These are phyloP conservation scores for Grus americana DNA, from an alignment of 2,113 vertebrate species.

Conservation along the genomic window DNA sequence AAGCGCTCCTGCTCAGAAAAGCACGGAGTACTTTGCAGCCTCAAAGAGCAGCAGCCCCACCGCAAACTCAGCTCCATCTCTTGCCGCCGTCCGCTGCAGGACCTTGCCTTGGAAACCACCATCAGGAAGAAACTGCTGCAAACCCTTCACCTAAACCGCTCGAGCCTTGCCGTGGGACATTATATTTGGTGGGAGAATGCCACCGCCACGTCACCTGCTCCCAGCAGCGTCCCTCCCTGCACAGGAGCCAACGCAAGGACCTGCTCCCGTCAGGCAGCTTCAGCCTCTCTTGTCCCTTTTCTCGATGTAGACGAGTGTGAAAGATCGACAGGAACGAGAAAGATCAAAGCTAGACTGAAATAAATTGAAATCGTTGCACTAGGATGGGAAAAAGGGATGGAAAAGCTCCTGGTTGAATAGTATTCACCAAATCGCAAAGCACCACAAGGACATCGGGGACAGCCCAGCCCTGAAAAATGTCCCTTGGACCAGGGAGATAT, in stretches of 20 bases:
- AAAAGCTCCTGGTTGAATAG: neutral
- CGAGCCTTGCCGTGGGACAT: fast-evolving
- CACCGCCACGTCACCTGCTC: neutral
- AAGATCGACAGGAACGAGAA: neutral
- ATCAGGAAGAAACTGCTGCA: neutral
- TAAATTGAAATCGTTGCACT: neutral
- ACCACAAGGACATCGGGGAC: neutral
- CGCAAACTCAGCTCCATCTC: neutral
- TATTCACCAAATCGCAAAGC: neutral
- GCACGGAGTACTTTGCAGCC: fast-evolving
- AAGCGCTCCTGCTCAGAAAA: neutral
- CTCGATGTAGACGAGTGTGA: fast-evolving
- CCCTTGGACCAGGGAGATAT: neutral
- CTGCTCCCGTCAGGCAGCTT: neutral
- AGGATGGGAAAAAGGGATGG: neutral
- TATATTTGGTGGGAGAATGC: too few species aligned
- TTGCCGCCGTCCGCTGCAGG: fast-evolving
- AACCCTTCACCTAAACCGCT: neutral
- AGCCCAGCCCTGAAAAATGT: neutral
- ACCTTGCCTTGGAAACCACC: neutral
- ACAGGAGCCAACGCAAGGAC: neutral
- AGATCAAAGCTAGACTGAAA: neutral
- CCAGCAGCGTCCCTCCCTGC: neutral
- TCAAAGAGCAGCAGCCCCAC: neutral
- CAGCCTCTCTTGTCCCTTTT: neutral